phyloP scores from a whole-genome alignment of 2,113 vertebrate genomes.

The Boleophthalmus pectinirostris region DNA sequence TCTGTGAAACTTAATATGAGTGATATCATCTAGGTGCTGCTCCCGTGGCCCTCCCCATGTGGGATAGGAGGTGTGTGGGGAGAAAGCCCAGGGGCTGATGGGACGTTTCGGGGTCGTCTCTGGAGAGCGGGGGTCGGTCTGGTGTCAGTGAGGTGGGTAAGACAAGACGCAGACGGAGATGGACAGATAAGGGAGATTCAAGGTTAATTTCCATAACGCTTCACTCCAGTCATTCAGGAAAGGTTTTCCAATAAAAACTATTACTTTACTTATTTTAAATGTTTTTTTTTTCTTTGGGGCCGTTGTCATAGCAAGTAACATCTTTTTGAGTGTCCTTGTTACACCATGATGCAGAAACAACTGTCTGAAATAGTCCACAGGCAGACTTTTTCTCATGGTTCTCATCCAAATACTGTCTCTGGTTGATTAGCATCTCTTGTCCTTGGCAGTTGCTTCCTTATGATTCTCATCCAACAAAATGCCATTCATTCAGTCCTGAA shows the following conservation, averaged over 20 bases:
- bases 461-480: too few species aligned
- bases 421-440: too few species aligned
- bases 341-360: too few species aligned
- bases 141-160: constrained; percentile 69
- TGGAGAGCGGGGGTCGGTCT: constrained; percentile 60
- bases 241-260: neutral
- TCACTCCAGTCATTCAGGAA: constrained; percentile 36
- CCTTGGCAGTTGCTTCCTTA: too few species aligned
- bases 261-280: neutral
- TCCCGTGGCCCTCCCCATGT: constrained; percentile 50
- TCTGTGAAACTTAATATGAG: constrained; percentile 76
- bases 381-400: too few species aligned
- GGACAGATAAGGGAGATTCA: constrained; percentile 15
- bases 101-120: constrained; percentile 49
- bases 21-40: constrained; percentile 76
- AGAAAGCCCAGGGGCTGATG: constrained; percentile 56
- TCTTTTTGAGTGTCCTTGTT: too few species aligned
- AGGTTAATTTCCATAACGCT: constrained; percentile 58
- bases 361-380: too few species aligned
- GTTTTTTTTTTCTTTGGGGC: too few species aligned
- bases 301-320: too few species aligned
- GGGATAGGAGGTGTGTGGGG: constrained; percentile 54
- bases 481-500: too few species aligned
- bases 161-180: constrained; percentile 50
- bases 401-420: too few species aligned